Evolutionary conservation across 2,113 vertebrate genomes (phyloP), one percentile per base, ranked within the genome.

Genomic region (Cottus gobio): DNA sequence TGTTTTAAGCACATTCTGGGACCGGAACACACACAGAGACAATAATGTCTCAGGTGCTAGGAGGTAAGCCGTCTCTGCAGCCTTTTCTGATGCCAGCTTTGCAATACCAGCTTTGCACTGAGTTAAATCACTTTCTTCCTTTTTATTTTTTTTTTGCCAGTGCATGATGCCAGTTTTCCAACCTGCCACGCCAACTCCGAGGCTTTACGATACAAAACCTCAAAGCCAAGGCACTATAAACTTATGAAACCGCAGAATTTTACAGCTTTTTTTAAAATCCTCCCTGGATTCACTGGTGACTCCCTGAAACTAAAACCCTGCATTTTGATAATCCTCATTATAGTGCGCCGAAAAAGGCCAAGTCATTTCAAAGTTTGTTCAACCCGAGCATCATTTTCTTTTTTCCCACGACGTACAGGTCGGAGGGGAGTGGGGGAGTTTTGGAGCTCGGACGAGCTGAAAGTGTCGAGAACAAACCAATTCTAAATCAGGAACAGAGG

Each of bases 171-270:
- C 73, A 75, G 74, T 87, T 75, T 48, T 48, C 69, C 37, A 31
- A 80, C 50, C 71, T 84, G 79, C 71, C 36, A 15, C 68, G 57
- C 83, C 79, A 87, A 82, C 74, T 84, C 76, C 60, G 58, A 44
- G 50, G 81, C 81, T 89, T 89, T 89, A 87, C 70, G 62, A 81
- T 71, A 65, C 54, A 75, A 84, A 89, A 84, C 78, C 78, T 80
- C 56, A 77, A 81, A 89, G 76, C 39, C 16, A 71, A 85, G 56
- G 64, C 82, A 76, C 39, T 66, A 34, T 79, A 57, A 85, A 82
- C 63, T 26, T 62, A 62, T 71, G 65, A 84, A 77, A 86, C 39
- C 65, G 58, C 18, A 42, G 76, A 79, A 28, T 77, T 84, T 75
- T 36, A 54, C 16, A 63, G 80, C 64, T 64, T 77, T 75, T 61